Percentiles rank a stretch among this genome's conserved stretches.
Evolutionary conservation across 2,113 vertebrate genomes (phyloP).

Genomic region (Piaya cayana): DNA sequence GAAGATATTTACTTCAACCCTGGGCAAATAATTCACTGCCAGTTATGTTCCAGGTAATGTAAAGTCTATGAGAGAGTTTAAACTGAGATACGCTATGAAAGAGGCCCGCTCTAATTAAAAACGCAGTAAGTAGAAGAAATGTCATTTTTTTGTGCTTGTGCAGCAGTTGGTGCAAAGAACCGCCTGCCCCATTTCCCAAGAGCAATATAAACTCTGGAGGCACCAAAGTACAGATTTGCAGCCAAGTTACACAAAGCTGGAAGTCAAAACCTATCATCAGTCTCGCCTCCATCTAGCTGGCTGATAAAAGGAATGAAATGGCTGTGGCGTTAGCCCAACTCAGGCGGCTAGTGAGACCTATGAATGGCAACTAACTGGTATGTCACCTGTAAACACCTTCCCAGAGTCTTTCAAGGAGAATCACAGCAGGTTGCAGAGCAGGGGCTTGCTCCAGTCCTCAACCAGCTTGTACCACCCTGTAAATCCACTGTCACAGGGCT

Average conservation of each 20-base stretch:
- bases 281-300: not conserved
- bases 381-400: not conserved
- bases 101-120: not conserved
- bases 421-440: not conserved
- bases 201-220: not conserved
- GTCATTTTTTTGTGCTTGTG: not conserved
- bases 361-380: not conserved
- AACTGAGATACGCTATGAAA: not conserved
- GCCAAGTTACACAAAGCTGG: not conserved
- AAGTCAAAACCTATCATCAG: not conserved
- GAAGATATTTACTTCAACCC: not conserved
- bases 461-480: not conserved
- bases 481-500: not conserved
- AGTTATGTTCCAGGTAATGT: not conserved
- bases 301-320: not conserved
- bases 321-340: not conserved
- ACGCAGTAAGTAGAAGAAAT: not conserved
- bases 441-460: not conserved
- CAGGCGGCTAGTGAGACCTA: not conserved
- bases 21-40: slow-evolving; percentile 18
- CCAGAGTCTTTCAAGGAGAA: not conserved
- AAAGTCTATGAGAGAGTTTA: not conserved
- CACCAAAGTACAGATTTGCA: not conserved
- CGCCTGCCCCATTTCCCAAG: not conserved
- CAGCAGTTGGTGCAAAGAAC: not conserved